Evolutionary conservation across 2,113 vertebrate genomes (phyloP).

Genomic region (Talpa occidentalis): DNA sequence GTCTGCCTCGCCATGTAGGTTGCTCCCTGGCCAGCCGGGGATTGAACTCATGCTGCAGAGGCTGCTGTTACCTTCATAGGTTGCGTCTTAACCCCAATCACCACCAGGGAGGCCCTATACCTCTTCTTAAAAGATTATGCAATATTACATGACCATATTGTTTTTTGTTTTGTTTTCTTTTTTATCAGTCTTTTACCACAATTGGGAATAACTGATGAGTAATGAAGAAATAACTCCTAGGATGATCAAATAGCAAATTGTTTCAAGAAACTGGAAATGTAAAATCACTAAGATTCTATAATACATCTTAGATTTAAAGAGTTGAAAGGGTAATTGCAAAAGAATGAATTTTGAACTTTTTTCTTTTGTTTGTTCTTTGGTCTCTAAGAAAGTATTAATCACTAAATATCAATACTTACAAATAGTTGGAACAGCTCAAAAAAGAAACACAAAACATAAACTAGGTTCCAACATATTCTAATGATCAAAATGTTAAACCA

Average conservation of each 20-base stretch:
- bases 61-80: too few species aligned
- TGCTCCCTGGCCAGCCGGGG: too few species aligned
- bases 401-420: slow-evolving; percentile 25
- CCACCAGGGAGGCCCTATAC: too few species aligned
- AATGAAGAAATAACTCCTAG: slow-evolving; percentile 37
- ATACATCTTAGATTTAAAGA: slow-evolving; percentile 12
- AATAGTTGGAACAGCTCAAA: not conserved
- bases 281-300: slow-evolving; percentile 4
- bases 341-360: slow-evolving; percentile 13
- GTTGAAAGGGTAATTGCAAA: not conserved
- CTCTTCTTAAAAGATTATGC: slow-evolving; percentile 18
- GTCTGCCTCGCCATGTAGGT: too few species aligned
- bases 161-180: not conserved
- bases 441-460: slow-evolving; percentile 19
- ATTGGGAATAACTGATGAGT: not conserved
- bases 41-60: too few species aligned
- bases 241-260: slow-evolving; percentile 10
- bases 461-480: not conserved
- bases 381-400: not conserved
- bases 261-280: slow-evolving; percentile 20
- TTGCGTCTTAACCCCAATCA: too few species aligned
- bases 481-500: not conserved
- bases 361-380: not conserved
- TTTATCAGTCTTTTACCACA: slow-evolving; percentile 1
- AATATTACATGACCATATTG: not conserved